Conservation (phyloP, 92 coral and sea anemone genomes). For the Bergia sp. region DNA sequence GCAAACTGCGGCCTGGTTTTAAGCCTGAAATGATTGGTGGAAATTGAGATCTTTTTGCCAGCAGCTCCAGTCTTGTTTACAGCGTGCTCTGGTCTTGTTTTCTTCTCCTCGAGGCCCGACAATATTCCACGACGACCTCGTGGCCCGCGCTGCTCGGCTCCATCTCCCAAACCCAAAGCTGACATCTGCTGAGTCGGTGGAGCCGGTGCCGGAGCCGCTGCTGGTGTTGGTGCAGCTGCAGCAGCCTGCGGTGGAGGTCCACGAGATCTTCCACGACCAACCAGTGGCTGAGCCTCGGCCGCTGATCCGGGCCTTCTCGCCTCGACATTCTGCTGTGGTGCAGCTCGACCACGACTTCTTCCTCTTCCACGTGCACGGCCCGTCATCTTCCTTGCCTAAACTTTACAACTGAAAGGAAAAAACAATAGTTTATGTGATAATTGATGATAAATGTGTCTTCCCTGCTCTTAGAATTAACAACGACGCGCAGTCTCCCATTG, state of each 20-base stretch:
- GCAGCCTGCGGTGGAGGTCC: conserved; percentile 84
- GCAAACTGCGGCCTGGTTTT: conserved; percentile 62
- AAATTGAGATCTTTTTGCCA: conserved; percentile 53
- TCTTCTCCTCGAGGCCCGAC: conserved; percentile 47
- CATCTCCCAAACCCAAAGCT: conserved; percentile 53
- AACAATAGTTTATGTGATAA: not conserved
- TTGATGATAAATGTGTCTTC: not conserved
- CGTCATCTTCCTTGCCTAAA: conserved; percentile 68
- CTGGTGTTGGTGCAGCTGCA: conserved; percentile 54
- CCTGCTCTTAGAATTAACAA: not conserved
- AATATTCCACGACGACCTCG: conserved; percentile 40
- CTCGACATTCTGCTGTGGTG: conserved; percentile 49
- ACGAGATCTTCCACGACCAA: conserved; percentile 90
- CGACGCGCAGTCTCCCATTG: too few species aligned
- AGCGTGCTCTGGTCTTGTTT: conserved; percentile 63
- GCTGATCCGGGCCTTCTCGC: conserved; percentile 91
- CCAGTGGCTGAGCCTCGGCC: conserved; percentile 59
- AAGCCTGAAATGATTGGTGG: conserved; percentile 79
- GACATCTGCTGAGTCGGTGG: conserved; percentile 90
- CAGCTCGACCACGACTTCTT: conserved; percentile 89
- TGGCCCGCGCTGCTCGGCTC: conserved; percentile 6
- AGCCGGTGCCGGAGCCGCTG: conserved; percentile 43
- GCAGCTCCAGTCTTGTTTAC: conserved; percentile 71
- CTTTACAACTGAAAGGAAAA: conserved; percentile 1
- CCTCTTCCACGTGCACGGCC: conserved; percentile 95